A percentile compares a stretch with the other conserved stretches of the same genome.
These are phyloP conservation scores for Oryzias sinensis DNA, from an alignment of 2,797 vertebrate species.

Conservation along the genomic window DNA sequence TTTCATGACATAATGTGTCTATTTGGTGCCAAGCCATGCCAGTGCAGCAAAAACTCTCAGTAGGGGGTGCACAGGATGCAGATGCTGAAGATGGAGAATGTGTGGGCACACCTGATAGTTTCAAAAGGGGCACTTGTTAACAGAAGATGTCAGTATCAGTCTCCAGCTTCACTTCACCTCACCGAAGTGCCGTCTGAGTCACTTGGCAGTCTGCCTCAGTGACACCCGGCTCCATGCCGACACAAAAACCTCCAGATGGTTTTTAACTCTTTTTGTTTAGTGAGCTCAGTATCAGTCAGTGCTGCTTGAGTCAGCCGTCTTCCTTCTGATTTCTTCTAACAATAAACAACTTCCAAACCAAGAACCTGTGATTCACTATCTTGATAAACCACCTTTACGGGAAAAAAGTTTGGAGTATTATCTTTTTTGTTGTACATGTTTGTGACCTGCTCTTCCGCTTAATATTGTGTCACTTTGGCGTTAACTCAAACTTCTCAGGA, in stretches of 20 bases:
- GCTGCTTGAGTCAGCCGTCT: neutral
- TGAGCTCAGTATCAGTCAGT: neutral
- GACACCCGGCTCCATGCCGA: slow-evolving; percentile 40
- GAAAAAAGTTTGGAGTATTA: too few relatives aligned
- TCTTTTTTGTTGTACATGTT: too few relatives aligned
- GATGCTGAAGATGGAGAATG: slow-evolving; percentile 30
- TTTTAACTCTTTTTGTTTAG: slow-evolving; percentile 13
- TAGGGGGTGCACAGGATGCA: slow-evolving; percentile 33
- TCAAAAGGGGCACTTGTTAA: slow-evolving; percentile 26
- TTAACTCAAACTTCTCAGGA: too few relatives aligned
- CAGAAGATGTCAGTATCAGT: slow-evolving; percentile 29
- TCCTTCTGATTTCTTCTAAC: neutral
- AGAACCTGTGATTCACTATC: too few relatives aligned
- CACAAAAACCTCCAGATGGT: slow-evolving; percentile 12
- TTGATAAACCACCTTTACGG: too few relatives aligned
- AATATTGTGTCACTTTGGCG: too few relatives aligned
- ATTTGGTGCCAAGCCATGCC: slow-evolving; percentile 51
- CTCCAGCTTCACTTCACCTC: slow-evolving; percentile 43
- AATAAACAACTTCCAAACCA: neutral
- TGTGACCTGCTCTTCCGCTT: too few relatives aligned
- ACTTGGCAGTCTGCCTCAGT: slow-evolving; percentile 30
- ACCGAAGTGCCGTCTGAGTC: slow-evolving; percentile 46
- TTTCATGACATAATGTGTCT: slow-evolving; percentile 46
- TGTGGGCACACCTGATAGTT: slow-evolving; percentile 34
- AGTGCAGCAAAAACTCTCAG: slow-evolving; percentile 13